Evolutionary conservation across 2,113 vertebrate genomes (phyloP).

Genomic region (Bubalus kerabau): DNA sequence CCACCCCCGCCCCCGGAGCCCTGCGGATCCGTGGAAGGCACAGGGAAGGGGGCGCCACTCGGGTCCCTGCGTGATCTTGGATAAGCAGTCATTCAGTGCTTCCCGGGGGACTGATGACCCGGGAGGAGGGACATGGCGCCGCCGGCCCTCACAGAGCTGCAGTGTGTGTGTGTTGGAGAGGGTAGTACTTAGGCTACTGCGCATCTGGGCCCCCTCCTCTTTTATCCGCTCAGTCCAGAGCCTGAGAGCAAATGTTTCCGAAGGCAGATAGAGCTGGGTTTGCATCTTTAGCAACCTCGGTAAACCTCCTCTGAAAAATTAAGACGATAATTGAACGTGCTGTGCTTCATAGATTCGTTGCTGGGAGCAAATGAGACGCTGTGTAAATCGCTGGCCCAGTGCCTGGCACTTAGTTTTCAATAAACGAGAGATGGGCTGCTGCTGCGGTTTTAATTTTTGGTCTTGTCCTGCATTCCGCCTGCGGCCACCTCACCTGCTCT

Average conservation of each 20-base stretch:
- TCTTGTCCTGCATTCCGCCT: neutral
- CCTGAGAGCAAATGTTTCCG: neutral
- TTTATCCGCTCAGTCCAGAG: neutral
- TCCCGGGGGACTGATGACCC: neutral
- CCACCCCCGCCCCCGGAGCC: too few species aligned
- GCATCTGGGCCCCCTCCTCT: neutral
- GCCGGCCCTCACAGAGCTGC: neutral
- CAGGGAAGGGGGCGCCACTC: neutral
- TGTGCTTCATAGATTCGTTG: neutral
- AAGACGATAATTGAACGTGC: neutral
- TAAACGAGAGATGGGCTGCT: neutral
- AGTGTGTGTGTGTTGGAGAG: neutral
- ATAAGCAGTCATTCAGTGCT: neutral
- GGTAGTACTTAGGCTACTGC: neutral
- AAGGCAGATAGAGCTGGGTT: neutral
- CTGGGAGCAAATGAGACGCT: neutral
- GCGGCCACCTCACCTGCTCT: neutral
- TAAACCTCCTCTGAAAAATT: neutral
- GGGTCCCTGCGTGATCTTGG: neutral
- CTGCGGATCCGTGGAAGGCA: neutral
- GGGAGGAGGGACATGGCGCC: neutral
- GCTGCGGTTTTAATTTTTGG: neutral
- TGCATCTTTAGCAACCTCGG: neutral
- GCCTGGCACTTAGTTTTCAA: neutral
- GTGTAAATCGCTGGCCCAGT: neutral